phyloP scores from a whole-genome alignment of 2,888 invertebrate genomes.

The Sinopyrophorus schimmeli region DNA sequence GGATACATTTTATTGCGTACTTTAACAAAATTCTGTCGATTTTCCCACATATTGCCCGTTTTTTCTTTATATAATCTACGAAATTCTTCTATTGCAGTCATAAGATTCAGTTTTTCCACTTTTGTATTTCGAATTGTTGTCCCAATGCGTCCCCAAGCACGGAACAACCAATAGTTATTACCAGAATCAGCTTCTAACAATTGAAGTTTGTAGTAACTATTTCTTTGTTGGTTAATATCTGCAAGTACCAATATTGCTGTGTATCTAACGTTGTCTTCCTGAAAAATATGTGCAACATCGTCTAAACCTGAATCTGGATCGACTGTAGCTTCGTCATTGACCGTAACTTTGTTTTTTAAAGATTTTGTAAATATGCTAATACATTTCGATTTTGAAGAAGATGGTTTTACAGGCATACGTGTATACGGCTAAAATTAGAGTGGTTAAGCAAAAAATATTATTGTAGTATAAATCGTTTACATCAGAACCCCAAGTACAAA shows the following conservation, averaged over 20 bases:
- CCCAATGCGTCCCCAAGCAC: slow-evolving; percentile 93
- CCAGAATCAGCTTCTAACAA: slow-evolving; percentile 70
- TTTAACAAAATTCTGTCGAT: slow-evolving; percentile 67
- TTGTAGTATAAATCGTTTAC: slow-evolving; percentile 54
- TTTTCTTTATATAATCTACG: slow-evolving; percentile 66
- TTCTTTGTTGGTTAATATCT: slow-evolving; percentile 84
- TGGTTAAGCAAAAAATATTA: neutral
- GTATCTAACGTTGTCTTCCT: slow-evolving; percentile 63
- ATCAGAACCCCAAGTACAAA: slow-evolving; percentile 85
- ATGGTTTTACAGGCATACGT: slow-evolving; percentile 47
- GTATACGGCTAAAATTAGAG: slow-evolving; percentile 45
- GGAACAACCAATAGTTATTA: slow-evolving; percentile 59
- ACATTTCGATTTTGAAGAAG: slow-evolving; percentile 49
- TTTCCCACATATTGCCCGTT: slow-evolving; percentile 79
- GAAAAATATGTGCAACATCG: slow-evolving; percentile 78
- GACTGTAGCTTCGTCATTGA: slow-evolving; percentile 85
- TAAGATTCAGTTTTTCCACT: slow-evolving; percentile 57
- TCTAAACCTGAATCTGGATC: slow-evolving; percentile 88
- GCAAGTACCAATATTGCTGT: slow-evolving; percentile 82
- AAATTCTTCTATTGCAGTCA: slow-evolving; percentile 68
- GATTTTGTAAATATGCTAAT: slow-evolving; percentile 56
- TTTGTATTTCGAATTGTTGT: slow-evolving; percentile 85
- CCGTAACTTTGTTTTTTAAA: slow-evolving; percentile 63
- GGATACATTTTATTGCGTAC: slow-evolving; percentile 78
- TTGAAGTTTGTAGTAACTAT: slow-evolving; percentile 95